phyloP scores from a whole-genome alignment of 92 coral and sea anemone species.

The Nematostella vectensis region DNA sequence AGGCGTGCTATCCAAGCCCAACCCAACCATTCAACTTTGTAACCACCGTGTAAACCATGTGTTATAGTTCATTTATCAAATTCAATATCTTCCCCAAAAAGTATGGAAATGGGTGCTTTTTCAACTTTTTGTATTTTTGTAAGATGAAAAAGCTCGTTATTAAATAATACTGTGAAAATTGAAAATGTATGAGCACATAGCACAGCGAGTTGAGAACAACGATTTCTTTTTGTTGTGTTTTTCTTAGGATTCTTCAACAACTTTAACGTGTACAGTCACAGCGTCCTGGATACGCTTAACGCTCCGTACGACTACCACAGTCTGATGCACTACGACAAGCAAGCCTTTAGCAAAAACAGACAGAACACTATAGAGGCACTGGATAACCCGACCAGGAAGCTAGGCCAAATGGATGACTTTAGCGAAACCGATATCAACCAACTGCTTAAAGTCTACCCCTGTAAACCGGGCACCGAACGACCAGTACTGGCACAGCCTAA shows the following conservation, averaged over 20 bases:
- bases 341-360: constrained; percentile 79
- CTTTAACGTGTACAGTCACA: constrained; percentile 69
- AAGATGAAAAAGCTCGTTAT: too few relatives aligned
- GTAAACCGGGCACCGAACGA: constrained; percentile 41
- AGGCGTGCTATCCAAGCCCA: too few relatives aligned
- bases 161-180: too few relatives aligned
- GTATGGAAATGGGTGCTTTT: too few relatives aligned
- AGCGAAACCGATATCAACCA: constrained; percentile 65
- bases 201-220: too few relatives aligned
- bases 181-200: too few relatives aligned
- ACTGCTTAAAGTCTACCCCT: constrained; percentile 62
- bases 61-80: too few relatives aligned
- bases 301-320: constrained; percentile 70
- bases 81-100: too few relatives aligned
- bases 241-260: constrained; percentile 51
- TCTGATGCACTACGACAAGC: constrained; percentile 78
- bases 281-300: constrained; percentile 48
- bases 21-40: too few relatives aligned
- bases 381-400: constrained; percentile 34
- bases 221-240: background rate
- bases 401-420: constrained; percentile 73
- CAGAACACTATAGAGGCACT: constrained; percentile 62
- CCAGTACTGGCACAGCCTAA: constrained; percentile 26
- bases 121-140: too few relatives aligned
- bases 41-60: too few relatives aligned